A percentile compares a stretch with the other conserved stretches of the same genome.
These are phyloP conservation scores for Bathynomus jamesi DNA, from an alignment of 1,140 invertebrate genomes.

Conservation along the genomic window DNA sequence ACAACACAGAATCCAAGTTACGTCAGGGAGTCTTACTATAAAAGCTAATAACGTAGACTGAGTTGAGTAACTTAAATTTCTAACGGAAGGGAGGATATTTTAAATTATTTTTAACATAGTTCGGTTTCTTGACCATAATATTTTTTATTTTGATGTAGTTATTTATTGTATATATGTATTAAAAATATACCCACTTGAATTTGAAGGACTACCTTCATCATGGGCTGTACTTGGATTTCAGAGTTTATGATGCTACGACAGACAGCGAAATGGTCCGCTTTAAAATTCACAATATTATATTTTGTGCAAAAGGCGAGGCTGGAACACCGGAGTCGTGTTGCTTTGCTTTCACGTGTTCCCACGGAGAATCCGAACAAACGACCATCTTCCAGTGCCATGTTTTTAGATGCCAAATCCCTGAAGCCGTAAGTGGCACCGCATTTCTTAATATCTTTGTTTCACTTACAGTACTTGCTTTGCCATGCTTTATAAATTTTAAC, in stretches of 20 bases:
- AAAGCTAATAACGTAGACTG: too few relatives aligned
- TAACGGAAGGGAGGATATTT: too few relatives aligned
- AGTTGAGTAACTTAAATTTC: too few relatives aligned
- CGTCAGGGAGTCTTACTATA: too few relatives aligned
- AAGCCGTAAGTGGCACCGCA: slow-evolving; percentile 70
- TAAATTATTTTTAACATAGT: too few relatives aligned
- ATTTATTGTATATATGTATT: background rate
- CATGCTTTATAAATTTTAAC: too few relatives aligned
- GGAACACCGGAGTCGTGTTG: slow-evolving; percentile 75
- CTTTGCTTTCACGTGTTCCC: slow-evolving; percentile 88
- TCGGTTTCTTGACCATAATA: too few relatives aligned
- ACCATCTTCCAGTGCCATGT: slow-evolving; percentile 94
- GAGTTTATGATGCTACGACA: slow-evolving; percentile 74
- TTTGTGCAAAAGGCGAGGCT: slow-evolving; percentile 86
- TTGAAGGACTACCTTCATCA: too few relatives aligned
- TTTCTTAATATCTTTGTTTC: background rate
- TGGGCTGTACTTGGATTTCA: too few relatives aligned
- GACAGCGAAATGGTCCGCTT: slow-evolving; percentile 80
- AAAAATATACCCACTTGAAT: background rate
- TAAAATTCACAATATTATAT: slow-evolving; percentile 85
- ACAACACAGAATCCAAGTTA: too few relatives aligned
- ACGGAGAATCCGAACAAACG: slow-evolving; percentile 73
- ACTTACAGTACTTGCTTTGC: background rate
- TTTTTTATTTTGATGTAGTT: too few relatives aligned
- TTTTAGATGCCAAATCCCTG: slow-evolving; percentile 91